Evolutionary conservation across 2,797 vertebrate genomes (phyloP).

Genomic region (Siniperca undulata): DNA sequence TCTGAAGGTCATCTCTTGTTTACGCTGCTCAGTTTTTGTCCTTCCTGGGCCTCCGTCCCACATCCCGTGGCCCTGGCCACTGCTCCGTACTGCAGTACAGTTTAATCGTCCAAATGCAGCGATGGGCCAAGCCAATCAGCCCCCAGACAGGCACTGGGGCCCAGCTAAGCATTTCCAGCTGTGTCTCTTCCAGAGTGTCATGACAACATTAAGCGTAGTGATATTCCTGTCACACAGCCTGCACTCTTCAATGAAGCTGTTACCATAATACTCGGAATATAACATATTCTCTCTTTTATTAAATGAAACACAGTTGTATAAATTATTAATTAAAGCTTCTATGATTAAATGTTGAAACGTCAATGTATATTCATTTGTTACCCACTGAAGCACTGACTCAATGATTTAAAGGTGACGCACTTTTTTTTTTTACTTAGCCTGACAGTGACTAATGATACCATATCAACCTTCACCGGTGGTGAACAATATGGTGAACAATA

Average conservation of each 20-base stretch:
- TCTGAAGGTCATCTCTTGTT: conserved; percentile 80
- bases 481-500: conserved; percentile 50
- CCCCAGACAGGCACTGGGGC: conserved; percentile 47
- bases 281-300: conserved; percentile 4
- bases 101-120: conserved; percentile 83
- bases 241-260: not conserved
- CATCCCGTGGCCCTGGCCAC: conserved; percentile 67
- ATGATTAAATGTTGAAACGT: conserved; percentile 40
- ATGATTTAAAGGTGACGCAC: conserved; percentile 25
- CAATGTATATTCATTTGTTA: conserved; percentile 24
- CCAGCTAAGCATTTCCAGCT: conserved; percentile 68
- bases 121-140: conserved; percentile 73
- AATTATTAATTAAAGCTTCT: conserved; percentile 17
- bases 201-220: conserved; percentile 29
- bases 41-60: conserved; percentile 73
- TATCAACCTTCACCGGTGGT: conserved; percentile 46
- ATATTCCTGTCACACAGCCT: conserved; percentile 27
- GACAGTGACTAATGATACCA: conserved; percentile 56
- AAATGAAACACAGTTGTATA: conserved; percentile 11
- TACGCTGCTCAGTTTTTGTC: conserved; percentile 67
- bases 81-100: conserved; percentile 72
- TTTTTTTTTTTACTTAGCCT: conserved; percentile 13
- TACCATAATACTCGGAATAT: not conserved
- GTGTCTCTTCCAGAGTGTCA: too few relatives aligned
- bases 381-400: conserved; percentile 1